Conservation (phyloP, 2,113 vertebrate genomes). For the Chroicocephalus ridibundus region DNA sequence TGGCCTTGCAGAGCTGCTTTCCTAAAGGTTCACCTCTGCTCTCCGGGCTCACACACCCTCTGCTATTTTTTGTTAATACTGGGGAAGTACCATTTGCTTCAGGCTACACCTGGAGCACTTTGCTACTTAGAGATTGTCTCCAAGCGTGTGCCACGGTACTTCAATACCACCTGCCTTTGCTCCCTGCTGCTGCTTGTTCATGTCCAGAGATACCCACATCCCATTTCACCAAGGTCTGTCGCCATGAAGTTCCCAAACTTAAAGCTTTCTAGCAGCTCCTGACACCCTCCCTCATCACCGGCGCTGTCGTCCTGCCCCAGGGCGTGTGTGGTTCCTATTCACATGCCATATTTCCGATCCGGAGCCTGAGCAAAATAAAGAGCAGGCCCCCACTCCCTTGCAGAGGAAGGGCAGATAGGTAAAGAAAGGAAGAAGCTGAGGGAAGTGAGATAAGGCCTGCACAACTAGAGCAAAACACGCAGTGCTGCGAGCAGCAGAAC, state of each 20-base stretch:
- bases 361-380: neutral
- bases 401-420: neutral
- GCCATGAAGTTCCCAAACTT: neutral
- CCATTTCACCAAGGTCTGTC: neutral
- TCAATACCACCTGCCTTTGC: neutral
- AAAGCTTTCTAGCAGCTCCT: neutral
- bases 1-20: neutral
- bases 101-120: neutral
- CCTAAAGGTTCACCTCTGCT: neutral
- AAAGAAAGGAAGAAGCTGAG: conserved; percentile 16
- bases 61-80: neutral
- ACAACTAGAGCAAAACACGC: neutral
- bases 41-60: neutral
- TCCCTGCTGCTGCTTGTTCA: neutral
- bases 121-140: neutral
- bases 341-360: accelerated
- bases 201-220: accelerated
- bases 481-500: neutral
- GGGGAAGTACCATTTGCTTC: neutral
- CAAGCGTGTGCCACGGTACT: accelerated
- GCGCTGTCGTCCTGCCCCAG: neutral
- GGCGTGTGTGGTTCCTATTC: neutral
- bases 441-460: neutral
- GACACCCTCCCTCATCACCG: neutral
- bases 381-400: neutral